Base-by-base conservation (phyloP, 2,888 invertebrate species). In the Petrophora chlorosata region DNA sequence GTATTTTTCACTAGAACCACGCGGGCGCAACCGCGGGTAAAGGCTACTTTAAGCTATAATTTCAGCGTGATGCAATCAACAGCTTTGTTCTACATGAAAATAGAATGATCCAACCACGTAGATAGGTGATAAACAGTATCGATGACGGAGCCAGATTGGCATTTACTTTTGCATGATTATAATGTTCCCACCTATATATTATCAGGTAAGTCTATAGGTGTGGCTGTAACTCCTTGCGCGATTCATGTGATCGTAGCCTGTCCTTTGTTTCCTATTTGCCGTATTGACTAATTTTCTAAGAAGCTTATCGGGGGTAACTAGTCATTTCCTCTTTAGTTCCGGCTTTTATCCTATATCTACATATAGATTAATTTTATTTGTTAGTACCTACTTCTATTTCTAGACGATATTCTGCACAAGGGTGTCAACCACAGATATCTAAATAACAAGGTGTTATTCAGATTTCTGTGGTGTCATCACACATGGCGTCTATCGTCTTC, bases 61-160 rank as follows among this genome's bases (percentile, higher is more conserved):
- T n/a, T n/a, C n/a, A n/a, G n/a, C n/a, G n/a, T n/a, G n/a, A n/a
- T n/a, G n/a, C n/a, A n/a, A n/a, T n/a, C n/a, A n/a, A n/a, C n/a
- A n/a, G n/a, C n/a, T n/a, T n/a, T 19, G 28, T 33, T 42, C 10
- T 34, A 33, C 16, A 10, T 28, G 15, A 15, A 23, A 17, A 12
- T 36, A 34, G 17, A 44, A 34, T 35, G 39, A 44, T 50, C 4
- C 16, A 32, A 48, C 34, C n/a, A 42, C 56, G 43, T 52, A 51
- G 49, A 51, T 55, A 54, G 26, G 39, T 44, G 73, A 73, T 74
- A 79, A 71, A 50, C 46, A 58, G 58, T 71, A 70, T 73, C 65
- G 70, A 73, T 82, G 81, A 85, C 79, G 64, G 66, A 43, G 33
- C 32, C 36, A 12, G 30, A 47, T 48, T 56, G 74, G 73, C 53